phyloP scores from a whole-genome alignment of 2,888 invertebrate species.

The Ecdyonurus torrentis region DNA sequence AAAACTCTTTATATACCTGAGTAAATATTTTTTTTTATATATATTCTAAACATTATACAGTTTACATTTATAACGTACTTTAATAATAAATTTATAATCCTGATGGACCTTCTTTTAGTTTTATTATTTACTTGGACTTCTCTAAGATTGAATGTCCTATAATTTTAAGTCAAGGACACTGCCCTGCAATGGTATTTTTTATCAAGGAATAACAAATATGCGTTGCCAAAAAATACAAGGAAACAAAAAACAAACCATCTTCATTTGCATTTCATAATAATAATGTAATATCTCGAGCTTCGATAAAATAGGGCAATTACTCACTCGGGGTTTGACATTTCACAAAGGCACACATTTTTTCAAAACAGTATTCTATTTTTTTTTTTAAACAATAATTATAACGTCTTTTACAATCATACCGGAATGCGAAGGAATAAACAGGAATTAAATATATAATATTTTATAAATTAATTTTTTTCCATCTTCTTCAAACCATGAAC shows the following conservation, averaged over 20 bases:
- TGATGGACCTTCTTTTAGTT: no score
- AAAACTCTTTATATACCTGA: slow-evolving; percentile 16
- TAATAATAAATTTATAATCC: background rate
- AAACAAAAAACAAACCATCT: background rate
- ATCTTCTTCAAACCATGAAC: no score
- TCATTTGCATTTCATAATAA: background rate
- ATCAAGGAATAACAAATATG: background rate
- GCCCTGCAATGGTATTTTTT: background rate
- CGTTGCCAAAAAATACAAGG: background rate
- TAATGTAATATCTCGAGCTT: background rate
- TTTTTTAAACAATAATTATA: background rate
- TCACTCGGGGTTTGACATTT: background rate
- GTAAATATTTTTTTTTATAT: slow-evolving; percentile 16
- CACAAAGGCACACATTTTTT: background rate
- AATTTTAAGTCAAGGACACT: background rate
- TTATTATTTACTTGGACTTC: background rate
- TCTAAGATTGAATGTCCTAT: background rate
- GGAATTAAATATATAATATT: background rate
- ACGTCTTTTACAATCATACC: background rate
- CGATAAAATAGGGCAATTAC: background rate
- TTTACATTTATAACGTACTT: background rate
- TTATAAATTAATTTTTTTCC: no score
- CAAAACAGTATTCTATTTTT: background rate
- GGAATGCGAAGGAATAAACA: background rate
- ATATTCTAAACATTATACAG: background rate